These are phyloP conservation scores for Pterocles orientalis DNA, from an alignment of 2,113 vertebrate genomes.

Conservation along the genomic window DNA sequence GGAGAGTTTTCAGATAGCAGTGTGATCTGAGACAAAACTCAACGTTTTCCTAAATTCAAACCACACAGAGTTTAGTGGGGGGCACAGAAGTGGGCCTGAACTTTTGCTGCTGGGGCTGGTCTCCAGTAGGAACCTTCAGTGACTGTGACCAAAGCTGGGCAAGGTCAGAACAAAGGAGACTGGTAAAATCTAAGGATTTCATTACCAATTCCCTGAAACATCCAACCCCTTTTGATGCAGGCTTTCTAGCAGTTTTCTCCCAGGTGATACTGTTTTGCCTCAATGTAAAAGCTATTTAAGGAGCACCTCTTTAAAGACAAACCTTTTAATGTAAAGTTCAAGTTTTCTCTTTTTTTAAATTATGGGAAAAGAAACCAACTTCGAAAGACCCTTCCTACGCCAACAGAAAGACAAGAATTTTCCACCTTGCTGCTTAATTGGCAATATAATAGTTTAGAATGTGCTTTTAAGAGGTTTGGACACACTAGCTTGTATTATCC, in stretches of 20 bases:
- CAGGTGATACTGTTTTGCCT: not conserved
- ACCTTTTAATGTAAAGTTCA: not conserved
- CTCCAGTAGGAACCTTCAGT: not conserved
- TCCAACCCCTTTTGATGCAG: not conserved
- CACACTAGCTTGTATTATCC: not conserved
- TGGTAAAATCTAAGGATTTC: not conserved
- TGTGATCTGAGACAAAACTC: not conserved
- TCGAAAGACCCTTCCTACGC: constrained; percentile 7
- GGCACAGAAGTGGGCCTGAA: not conserved
- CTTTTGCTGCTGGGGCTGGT: not conserved
- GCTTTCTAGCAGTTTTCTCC: not conserved
- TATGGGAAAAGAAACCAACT: not conserved
- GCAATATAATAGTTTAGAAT: constrained; percentile 61
- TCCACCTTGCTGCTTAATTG: constrained; percentile 75
- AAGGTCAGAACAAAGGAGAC: not conserved
- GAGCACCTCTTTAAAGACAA: not conserved
- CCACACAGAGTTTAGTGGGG: accelerated
- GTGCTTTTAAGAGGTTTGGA: constrained; percentile 63
- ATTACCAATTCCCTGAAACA: not conserved
- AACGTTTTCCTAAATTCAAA: not conserved
- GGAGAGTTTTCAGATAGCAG: not conserved
- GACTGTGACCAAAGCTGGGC: not conserved
- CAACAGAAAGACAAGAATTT: constrained; percentile 73
- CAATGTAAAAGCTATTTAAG: not conserved
- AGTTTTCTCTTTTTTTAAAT: constrained; percentile 29